Conservation (phyloP, 1,140 invertebrate genomes). For the Armadillidium nasatum region DNA sequence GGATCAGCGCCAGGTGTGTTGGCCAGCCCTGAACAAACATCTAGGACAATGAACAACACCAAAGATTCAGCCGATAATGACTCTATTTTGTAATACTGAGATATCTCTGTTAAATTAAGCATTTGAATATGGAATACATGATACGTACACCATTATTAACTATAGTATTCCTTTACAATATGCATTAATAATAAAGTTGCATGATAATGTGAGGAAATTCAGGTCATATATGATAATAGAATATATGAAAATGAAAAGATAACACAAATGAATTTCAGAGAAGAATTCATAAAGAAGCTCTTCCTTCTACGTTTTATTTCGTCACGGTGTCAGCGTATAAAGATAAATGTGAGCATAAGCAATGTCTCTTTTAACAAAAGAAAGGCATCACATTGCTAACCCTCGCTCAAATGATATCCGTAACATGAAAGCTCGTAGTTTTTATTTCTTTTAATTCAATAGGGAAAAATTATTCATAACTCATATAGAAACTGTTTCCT, state of each 20-base stretch:
- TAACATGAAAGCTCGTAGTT: not conserved
- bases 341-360: slow-evolving; percentile 3
- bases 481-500: not conserved
- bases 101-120: not conserved
- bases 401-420: not conserved
- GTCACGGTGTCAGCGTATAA: not conserved
- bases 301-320: slow-evolving; percentile 1
- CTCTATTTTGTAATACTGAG: slow-evolving; percentile 5
- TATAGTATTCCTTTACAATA: too few species aligned
- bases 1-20: slow-evolving; percentile 38
- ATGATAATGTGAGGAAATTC: too few species aligned
- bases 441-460: not conserved
- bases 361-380: slow-evolving; percentile 11
- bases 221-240: too few species aligned
- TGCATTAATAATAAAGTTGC: too few species aligned
- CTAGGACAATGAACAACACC: slow-evolving; percentile 27
- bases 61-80: not conserved
- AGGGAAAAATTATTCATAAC: slow-evolving; percentile 1
- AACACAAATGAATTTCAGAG: too few species aligned
- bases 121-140: too few species aligned
- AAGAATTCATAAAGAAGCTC: not conserved
- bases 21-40: slow-evolving; percentile 40
- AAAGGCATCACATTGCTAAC: slow-evolving; percentile 4
- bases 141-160: too few species aligned
- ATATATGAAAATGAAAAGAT: too few species aligned